Conservation (phyloP, 1,140 invertebrate species). For the Leptoteleia sp. region DNA sequence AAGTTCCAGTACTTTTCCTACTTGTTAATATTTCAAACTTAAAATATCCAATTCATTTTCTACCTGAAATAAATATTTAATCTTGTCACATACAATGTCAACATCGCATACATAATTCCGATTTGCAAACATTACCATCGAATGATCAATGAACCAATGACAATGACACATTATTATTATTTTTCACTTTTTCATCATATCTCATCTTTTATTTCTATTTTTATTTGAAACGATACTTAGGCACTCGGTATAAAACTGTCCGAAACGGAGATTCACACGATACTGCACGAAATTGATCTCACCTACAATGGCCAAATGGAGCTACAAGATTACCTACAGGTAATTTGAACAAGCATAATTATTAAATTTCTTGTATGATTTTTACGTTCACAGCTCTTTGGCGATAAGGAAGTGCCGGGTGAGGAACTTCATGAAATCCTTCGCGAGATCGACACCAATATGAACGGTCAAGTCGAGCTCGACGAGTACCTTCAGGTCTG, state of each 20-base stretch:
- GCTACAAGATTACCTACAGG: constrained; percentile 88
- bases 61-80: too few relatives aligned
- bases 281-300: constrained; percentile 86
- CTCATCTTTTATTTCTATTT: too few relatives aligned
- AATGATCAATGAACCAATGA: too few relatives aligned
- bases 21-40: too few relatives aligned
- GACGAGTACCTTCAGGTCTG: constrained; percentile 99
- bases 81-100: too few relatives aligned
- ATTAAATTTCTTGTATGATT: constrained; percentile 72
- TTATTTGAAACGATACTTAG: constrained; percentile 75
- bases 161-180: constrained; percentile 4
- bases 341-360: constrained; percentile 79
- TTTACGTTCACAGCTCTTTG: constrained; percentile 87
- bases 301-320: constrained; percentile 87
- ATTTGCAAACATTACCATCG: too few relatives aligned
- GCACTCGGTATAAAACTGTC: constrained; percentile 84
- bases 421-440: constrained; percentile 98
- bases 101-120: too few relatives aligned
- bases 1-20: too few relatives aligned
- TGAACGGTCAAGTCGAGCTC: constrained; percentile 99
- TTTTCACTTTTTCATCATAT: constrained; percentile 21
- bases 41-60: too few relatives aligned
- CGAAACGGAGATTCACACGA: constrained; percentile 84
- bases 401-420: constrained; percentile 94
- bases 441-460: constrained; percentile 98